Conservation (phyloP, 2,888 invertebrate genomes). For the Andrena marginata region DNA sequence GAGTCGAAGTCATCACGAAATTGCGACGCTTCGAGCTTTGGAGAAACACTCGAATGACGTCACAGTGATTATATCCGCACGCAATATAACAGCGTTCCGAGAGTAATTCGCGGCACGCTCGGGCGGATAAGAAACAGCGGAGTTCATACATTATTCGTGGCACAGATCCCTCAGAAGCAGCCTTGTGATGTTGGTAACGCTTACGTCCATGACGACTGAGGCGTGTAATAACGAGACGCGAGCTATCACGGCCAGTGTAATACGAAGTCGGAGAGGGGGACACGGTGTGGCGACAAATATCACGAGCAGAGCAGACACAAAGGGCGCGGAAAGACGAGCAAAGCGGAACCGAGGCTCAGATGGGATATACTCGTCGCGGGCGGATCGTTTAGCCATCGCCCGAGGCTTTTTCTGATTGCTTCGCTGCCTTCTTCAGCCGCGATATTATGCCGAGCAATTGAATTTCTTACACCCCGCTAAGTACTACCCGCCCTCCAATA, state of each 20-base stretch:
- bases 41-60: neutral
- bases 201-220: constrained; percentile 25
- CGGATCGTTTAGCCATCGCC: constrained; percentile 76
- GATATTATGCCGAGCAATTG: constrained; percentile 77
- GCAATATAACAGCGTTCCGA: constrained; percentile 1
- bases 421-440: constrained; percentile 62
- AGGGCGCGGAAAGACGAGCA: constrained; percentile 45
- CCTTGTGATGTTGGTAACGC: constrained; percentile 8
- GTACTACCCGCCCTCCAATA: constrained; percentile 16
- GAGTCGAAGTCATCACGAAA: constrained; percentile 27
- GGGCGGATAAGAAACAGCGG: constrained; percentile 21
- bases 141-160: constrained; percentile 29
- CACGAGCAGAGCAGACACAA: constrained; percentile 40
- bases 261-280: constrained; percentile 20
- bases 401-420: constrained; percentile 76
- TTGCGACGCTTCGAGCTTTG: constrained; percentile 11
- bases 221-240: constrained; percentile 58
- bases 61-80: constrained; percentile 2
- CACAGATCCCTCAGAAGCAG: neutral
- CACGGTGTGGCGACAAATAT: constrained; percentile 59
- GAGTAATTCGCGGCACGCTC: constrained; percentile 19
- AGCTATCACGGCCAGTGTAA: constrained; percentile 40
- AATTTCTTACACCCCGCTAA: constrained; percentile 73
- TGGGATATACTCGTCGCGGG: constrained; percentile 72
- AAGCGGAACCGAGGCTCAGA: constrained; percentile 48